These are phyloP conservation scores for Hylaeus volcanicus DNA, from an alignment of 1,140 invertebrate species.

Conservation along the genomic window DNA sequence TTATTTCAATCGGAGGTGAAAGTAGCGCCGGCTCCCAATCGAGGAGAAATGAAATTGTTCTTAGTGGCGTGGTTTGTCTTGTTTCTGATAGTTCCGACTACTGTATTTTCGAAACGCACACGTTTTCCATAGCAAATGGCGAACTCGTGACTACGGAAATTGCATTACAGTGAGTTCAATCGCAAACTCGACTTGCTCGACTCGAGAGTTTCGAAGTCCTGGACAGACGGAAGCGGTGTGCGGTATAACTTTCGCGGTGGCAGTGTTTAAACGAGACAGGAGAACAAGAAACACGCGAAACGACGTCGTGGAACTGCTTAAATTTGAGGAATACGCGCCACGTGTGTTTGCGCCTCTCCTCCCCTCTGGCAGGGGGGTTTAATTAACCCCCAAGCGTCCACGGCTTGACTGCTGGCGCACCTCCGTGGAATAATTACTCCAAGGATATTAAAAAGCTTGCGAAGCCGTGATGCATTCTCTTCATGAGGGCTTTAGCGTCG, in stretches of 20 bases:
- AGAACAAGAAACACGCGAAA: background rate
- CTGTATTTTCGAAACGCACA: background rate
- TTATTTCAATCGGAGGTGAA: no score
- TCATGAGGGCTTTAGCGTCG: no score
- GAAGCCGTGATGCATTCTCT: conserved; percentile 9
- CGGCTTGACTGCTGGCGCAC: conserved; percentile 33
- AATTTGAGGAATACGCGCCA: conserved; percentile 39
- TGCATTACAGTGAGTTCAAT: background rate
- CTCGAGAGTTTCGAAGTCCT: no score
- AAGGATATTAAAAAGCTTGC: conserved; percentile 54
- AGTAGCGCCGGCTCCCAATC: no score
- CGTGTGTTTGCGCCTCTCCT: conserved; percentile 17
- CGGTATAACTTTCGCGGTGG: background rate
- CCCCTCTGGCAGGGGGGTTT: conserved; percentile 24
- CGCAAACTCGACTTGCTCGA: background rate
- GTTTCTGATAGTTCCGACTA: no score
- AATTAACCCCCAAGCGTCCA: conserved; percentile 54
- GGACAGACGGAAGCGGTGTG: background rate
- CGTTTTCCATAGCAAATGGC: no score
- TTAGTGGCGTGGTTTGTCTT: no score
- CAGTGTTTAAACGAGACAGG: conserved; percentile 4
- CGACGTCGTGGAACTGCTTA: conserved; percentile 18
- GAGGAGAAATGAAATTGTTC: no score
- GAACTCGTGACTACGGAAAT: background rate
- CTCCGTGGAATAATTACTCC: conserved; percentile 53